Conservation (phyloP, 2,888 invertebrate genomes). For the Mesorhabditis sp. region DNA sequence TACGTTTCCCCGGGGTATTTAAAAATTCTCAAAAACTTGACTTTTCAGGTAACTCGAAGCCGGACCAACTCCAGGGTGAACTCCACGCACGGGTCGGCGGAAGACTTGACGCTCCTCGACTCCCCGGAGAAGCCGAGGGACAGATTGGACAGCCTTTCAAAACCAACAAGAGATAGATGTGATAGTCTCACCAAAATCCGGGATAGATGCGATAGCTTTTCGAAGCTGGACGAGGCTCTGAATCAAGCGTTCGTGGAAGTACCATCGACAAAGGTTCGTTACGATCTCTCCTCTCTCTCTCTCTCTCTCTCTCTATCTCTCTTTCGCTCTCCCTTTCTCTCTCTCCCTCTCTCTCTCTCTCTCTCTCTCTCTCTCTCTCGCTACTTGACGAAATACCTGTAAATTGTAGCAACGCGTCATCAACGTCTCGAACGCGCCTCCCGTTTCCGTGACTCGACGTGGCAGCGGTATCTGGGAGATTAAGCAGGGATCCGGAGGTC, state of each 20-base stretch:
- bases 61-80: constrained; percentile 41
- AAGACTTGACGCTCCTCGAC: constrained; percentile 31
- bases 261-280: neutral
- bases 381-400: neutral
- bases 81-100: constrained; percentile 36
- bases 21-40: neutral
- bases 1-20: neutral
- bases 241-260: neutral
- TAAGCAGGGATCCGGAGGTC: constrained; percentile 49
- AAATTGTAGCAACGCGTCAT: constrained; percentile 46
- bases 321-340: too few relatives aligned
- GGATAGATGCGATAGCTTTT: neutral
- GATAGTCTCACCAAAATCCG: too few relatives aligned
- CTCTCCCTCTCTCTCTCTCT: too few relatives aligned
- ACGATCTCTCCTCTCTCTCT: neutral
- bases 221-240: neutral
- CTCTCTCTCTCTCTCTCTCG: too few relatives aligned
- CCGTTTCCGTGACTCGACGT: constrained; percentile 42
- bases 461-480: constrained; percentile 47
- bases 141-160: neutral
- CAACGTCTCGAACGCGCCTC: constrained; percentile 54
- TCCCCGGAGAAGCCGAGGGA: neutral
- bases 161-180: too few relatives aligned
- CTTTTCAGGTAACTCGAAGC: constrained; percentile 32
- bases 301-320: too few relatives aligned